These are phyloP conservation scores for Rhysida immarginata DNA, from an alignment of 1,140 invertebrate genomes.

Conservation along the genomic window DNA sequence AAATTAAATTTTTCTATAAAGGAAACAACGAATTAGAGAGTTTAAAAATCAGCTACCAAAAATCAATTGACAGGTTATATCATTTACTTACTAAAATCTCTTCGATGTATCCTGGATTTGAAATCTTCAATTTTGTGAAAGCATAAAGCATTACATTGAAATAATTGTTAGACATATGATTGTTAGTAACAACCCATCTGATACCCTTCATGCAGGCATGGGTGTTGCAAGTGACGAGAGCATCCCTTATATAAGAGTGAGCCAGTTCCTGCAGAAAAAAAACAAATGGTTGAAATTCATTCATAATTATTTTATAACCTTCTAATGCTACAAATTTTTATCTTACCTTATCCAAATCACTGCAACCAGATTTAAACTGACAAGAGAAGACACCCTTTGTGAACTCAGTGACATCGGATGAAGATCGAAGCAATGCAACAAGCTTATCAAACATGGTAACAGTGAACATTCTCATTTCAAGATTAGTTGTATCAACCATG, in stretches of 20 bases:
- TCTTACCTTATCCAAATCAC: not conserved
- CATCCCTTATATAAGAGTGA: conserved; percentile 8
- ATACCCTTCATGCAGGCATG: conserved; percentile 11
- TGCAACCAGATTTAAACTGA: not conserved
- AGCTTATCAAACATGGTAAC: not conserved
- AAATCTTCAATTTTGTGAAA: conserved; percentile 10
- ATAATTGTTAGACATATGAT: conserved; percentile 7
- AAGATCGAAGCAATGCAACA: not conserved
- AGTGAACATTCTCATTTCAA: not conserved
- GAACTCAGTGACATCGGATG: conserved; percentile 1
- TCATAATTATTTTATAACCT: too few relatives aligned
- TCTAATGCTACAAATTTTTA: not conserved
- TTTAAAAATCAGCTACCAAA: not conserved
- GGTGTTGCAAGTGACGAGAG: conserved; percentile 13
- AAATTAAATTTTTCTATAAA: not conserved
- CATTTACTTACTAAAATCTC: conserved; percentile 9
- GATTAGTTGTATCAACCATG: not conserved
- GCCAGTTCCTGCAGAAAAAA: conserved; percentile 10
- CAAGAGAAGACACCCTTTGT: not conserved
- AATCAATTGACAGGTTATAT: not conserved
- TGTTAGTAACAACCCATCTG: not conserved
- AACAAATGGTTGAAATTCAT: not conserved
- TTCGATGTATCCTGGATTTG: conserved; percentile 7
- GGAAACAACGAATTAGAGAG: not conserved
- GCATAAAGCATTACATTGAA: conserved; percentile 7